Evolutionary conservation across 2,888 invertebrate species (phyloP), one percentile per base, ranked within the genome.

Genomic region (Frankliniella intonsa): DNA sequence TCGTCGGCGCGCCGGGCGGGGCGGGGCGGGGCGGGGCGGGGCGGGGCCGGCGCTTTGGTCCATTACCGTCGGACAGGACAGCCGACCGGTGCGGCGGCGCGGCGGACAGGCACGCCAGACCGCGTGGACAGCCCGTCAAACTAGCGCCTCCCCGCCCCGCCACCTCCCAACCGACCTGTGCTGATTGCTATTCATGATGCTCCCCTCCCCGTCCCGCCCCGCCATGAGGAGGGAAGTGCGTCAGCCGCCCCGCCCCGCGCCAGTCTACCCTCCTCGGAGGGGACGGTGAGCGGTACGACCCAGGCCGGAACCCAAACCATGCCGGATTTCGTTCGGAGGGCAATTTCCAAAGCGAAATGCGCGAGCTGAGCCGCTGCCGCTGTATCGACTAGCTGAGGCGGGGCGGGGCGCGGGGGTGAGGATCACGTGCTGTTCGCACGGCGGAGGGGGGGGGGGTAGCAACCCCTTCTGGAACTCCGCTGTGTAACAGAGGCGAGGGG

Each of bases 151-250:
- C 55, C 19, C 55, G 55, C 55, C 55, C n/a, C 19, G 65, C 65
- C 51, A 12, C 51, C 51, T 51, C 10, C 69, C 69, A 22, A 17
- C 69, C 69, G 69, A n/a, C 69, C 22, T 22, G 69, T 76, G 69
- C 69, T 76, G 25, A 76, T 76, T 76, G 69, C 69, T 22, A 76
- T 76, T 76, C 69, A 76, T 76, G 69, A 76, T 25, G 25, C 9
- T 22, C 69, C 69, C 25, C 69, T 25, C 69, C 69, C 69, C 14
- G 62, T 3, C 38, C 38, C 38, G 5, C 38, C 38, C 38, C 38
- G 62, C 19, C 14, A 7, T 62, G 62, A 38, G 62, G 14, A 62
- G 62, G 62, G 62, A 62, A 62, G 62, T 62, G 62, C 62, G 62
- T 62, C 62, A 62, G 62, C 62, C 14, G 7, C 17, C 17, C 62